Evolutionary conservation across 2,113 vertebrate genomes (phyloP), one percentile per base, ranked within the genome.

Genomic region (Microtus ochrogaster): DNA sequence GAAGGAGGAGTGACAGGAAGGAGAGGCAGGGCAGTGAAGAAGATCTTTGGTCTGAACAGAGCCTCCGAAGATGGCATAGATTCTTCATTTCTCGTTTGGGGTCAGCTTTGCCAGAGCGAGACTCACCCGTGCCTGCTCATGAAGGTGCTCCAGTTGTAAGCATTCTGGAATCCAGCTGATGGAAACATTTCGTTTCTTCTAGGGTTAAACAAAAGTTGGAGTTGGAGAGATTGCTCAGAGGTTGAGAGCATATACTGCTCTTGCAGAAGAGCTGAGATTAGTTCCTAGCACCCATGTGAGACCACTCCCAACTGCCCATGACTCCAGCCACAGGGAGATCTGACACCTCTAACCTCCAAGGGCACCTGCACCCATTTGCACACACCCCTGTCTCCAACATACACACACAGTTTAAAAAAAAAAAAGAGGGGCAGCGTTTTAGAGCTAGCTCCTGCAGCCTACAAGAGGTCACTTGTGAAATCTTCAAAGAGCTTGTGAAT

Each of bases 401-500:
- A 68, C 12, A 44, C 44, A 68, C 12, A 33, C 44, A 68, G 3
- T 65, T 41, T 16, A 16, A 5, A 44, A 44, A 16, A 5, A n/a
- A 83, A 81, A 39, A 87, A 30, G 70, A 21, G 70, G 52, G 52
- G 11, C 47, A 66, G 14, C 36, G 2, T 39, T 16, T 82, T 36
- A 8, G n/a, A 73, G 68, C 19, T 55, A 82, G 66, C 36, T 72
- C 39, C 70, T 63, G 24, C 13, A 76, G 77, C 52, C 84, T 89
- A 26, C 14, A n/a, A 90, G 55, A 92, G 70, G 58, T 36, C 58
- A 44, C 0, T 39, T 65, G 47, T 77, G 61, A 96, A 89, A 77
- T 68, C 85, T 77, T 86, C 47, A 89, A 89, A 74, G 74, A 65
- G 65, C 11, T 58, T 68, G 28, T 76, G 90, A 93, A 52, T 79